A percentile compares a stretch with the other conserved stretches of the same genome.
These are phyloP conservation scores for Lapara coniferarum DNA, from an alignment of 2,888 invertebrate species.

Conservation along the genomic window DNA sequence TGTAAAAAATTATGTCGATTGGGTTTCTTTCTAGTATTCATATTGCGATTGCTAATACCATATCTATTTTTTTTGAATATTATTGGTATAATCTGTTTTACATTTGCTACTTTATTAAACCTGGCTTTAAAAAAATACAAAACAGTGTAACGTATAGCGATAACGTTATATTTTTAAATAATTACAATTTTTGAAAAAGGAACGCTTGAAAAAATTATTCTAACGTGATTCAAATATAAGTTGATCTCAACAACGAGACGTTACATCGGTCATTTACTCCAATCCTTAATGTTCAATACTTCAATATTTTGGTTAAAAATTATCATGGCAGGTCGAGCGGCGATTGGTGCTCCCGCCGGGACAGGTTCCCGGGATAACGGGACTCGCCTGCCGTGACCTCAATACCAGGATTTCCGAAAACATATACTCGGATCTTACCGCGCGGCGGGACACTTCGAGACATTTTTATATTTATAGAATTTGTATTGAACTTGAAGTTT, in stretches of 20 bases:
- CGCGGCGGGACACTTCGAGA: slow-evolving; percentile 14
- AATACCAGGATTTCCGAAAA: slow-evolving; percentile 55
- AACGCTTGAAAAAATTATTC: neutral
- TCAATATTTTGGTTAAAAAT: slow-evolving; percentile 24
- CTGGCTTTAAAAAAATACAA: no score
- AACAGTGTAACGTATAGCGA: no score
- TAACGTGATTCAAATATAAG: no score
- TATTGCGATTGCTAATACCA: no score
- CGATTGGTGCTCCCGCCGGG: slow-evolving; percentile 35
- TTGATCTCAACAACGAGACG: no score
- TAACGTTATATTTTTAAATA: neutral
- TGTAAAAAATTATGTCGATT: no score
- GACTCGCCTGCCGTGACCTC: slow-evolving; percentile 49
- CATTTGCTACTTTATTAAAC: no score
- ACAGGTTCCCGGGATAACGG: slow-evolving; percentile 55
- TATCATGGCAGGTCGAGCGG: slow-evolving; percentile 14
- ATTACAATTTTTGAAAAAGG: neutral
- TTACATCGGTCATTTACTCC: no score
- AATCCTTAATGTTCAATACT: slow-evolving; percentile 9
- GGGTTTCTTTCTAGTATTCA: no score
- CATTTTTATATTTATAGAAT: slow-evolving; percentile 12
- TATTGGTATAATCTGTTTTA: no score
- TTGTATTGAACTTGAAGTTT: neutral
- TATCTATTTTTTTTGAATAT: no score
- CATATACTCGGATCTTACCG: slow-evolving; percentile 26